phyloP scores from a whole-genome alignment of 2,888 invertebrate species.

The Dolomedes plantarius region DNA sequence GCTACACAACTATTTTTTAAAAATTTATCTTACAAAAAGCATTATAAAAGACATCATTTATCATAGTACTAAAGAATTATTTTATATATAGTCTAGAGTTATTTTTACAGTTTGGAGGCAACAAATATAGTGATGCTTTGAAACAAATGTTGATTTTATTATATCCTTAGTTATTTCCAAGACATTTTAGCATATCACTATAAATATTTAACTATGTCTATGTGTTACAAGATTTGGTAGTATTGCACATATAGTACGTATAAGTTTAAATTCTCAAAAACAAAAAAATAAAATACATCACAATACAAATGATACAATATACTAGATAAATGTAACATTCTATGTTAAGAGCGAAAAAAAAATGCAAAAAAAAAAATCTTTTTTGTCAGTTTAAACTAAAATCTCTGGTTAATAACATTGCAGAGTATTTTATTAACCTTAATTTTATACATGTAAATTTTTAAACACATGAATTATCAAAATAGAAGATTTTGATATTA shows the following conservation, averaged over 20 bases:
- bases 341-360: not conserved
- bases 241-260: slow-evolving; percentile 46
- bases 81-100: slow-evolving; percentile 23
- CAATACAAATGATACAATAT: not conserved
- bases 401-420: not conserved
- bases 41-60: slow-evolving; percentile 47
- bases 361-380: not conserved
- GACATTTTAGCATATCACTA: slow-evolving; percentile 27
- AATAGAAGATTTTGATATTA: no score
- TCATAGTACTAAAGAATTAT: slow-evolving; percentile 25
- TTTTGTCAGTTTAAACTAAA: not conserved
- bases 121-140: slow-evolving; percentile 31
- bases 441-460: not conserved
- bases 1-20: slow-evolving; percentile 41
- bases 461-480: no score
- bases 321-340: not conserved
- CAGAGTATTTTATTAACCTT: not conserved
- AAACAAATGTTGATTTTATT: slow-evolving; percentile 35
- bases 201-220: slow-evolving; percentile 39
- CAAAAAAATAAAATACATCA: not conserved
- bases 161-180: slow-evolving; percentile 24
- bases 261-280: not conserved
- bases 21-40: slow-evolving; percentile 48
- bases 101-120: slow-evolving; percentile 23
- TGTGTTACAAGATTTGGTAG: slow-evolving; percentile 36